Conservation (phyloP, 2,888 invertebrate species). For the Branchipolynoe longqiensis region DNA sequence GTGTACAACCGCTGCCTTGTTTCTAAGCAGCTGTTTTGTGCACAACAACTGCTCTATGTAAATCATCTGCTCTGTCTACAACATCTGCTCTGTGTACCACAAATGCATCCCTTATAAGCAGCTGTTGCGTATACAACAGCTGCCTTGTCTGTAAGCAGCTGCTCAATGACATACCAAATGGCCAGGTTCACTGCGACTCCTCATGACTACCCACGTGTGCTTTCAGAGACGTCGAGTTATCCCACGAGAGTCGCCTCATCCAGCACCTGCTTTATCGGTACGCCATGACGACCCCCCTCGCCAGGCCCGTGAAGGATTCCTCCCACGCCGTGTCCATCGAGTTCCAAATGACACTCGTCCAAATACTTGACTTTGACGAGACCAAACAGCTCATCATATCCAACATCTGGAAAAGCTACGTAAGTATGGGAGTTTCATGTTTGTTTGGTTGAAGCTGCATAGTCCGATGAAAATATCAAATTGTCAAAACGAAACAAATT, state of each 20-base stretch:
- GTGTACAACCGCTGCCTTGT: no score
- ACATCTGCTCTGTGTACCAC: neutral
- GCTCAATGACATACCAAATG: neutral
- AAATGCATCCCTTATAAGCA: neutral
- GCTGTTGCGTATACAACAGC: no score
- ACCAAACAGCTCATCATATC: constrained; percentile 63
- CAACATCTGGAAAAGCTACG: constrained; percentile 63
- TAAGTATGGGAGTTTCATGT: constrained; percentile 54
- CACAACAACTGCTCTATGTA: neutral
- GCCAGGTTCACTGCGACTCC: neutral
- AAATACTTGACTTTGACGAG: constrained; percentile 64
- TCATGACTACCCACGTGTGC: neutral
- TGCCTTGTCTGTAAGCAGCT: no score
- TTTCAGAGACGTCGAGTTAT: constrained; percentile 66
- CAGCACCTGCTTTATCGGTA: constrained; percentile 72
- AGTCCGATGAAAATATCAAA: no score
- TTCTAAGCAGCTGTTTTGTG: no score
- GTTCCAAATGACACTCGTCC: constrained; percentile 63
- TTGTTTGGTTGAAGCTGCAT: neutral
- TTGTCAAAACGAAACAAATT: no score
- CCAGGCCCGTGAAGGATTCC: constrained; percentile 61
- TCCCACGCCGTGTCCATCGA: constrained; percentile 51
- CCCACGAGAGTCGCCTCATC: constrained; percentile 78
- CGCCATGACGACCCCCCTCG: constrained; percentile 73
- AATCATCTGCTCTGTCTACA: no score